Evolutionary conservation across 2,113 vertebrate genomes (phyloP).

Genomic region (Orycteropus afer): DNA sequence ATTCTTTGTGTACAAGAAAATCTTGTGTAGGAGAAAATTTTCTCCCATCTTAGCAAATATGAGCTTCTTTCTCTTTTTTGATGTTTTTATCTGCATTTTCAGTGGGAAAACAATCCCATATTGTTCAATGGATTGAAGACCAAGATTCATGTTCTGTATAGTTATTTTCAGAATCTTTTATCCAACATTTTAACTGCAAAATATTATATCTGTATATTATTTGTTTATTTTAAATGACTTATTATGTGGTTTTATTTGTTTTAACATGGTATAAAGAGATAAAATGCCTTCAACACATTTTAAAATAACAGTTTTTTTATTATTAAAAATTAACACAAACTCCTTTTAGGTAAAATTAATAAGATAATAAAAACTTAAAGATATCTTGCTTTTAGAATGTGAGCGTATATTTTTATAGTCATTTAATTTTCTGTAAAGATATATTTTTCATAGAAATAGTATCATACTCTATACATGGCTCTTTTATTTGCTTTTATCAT

Average conservation of each 20-base stretch:
- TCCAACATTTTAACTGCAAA: neutral
- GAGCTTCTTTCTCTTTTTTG: neutral
- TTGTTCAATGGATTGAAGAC: neutral
- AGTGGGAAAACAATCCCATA: neutral
- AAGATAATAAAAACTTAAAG: neutral
- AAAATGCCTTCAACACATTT: neutral
- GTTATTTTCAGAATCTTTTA: neutral
- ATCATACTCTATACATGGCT: neutral
- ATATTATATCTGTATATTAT: neutral
- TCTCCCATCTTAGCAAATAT: neutral
- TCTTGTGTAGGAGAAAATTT: neutral
- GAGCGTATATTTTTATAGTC: neutral
- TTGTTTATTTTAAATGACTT: slow-evolving; percentile 30
- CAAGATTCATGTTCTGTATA: neutral
- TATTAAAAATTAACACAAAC: neutral
- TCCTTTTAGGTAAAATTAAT: neutral
- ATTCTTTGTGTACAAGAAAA: neutral
- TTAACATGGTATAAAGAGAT: neutral
- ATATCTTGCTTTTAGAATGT: neutral
- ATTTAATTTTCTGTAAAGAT: neutral
- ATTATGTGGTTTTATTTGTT: neutral
- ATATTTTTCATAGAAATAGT: neutral
- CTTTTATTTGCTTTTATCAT: neutral
- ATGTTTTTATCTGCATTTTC: neutral
- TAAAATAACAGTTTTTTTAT: neutral